These are phyloP conservation scores for Caenorhabditis briggsae DNA, from an alignment of 1,140 invertebrate genomes.

Conservation along the genomic window DNA sequence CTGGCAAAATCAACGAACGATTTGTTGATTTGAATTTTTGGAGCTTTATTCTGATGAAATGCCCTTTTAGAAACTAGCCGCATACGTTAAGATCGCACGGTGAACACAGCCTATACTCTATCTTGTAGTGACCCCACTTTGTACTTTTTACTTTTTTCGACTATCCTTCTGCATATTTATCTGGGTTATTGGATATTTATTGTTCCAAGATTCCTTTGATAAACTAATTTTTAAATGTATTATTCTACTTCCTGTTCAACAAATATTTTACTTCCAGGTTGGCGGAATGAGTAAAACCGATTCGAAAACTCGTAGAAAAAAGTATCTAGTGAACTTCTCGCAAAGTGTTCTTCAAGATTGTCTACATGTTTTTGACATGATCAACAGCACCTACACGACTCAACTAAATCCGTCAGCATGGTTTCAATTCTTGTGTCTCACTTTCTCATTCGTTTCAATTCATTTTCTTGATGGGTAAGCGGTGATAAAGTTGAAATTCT, in stretches of 20 bases:
- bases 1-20: too few relatives aligned
- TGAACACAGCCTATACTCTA: too few relatives aligned
- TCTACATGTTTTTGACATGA: constrained; percentile 44
- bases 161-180: too few relatives aligned
- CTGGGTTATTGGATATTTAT: too few relatives aligned
- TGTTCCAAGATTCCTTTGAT: not conserved
- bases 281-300: constrained; percentile 15
- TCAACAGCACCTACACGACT: constrained; percentile 25
- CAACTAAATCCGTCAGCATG: not conserved
- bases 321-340: not conserved
- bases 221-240: not conserved
- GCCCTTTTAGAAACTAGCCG: too few relatives aligned
- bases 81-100: too few relatives aligned
- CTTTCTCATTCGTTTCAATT: constrained; percentile 10
- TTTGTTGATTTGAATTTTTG: too few relatives aligned
- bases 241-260: not conserved
- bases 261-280: not conserved
- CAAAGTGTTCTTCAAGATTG: constrained; percentile 25
- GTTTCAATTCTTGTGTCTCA: constrained; percentile 13
- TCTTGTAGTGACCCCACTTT: too few relatives aligned
- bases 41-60: too few relatives aligned
- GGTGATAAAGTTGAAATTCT: too few relatives aligned
- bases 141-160: too few relatives aligned
- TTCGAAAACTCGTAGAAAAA: constrained; percentile 20
- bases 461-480: constrained; percentile 5